Conservation (phyloP, 2,888 invertebrate genomes). For the Limnephilus marmoratus region DNA sequence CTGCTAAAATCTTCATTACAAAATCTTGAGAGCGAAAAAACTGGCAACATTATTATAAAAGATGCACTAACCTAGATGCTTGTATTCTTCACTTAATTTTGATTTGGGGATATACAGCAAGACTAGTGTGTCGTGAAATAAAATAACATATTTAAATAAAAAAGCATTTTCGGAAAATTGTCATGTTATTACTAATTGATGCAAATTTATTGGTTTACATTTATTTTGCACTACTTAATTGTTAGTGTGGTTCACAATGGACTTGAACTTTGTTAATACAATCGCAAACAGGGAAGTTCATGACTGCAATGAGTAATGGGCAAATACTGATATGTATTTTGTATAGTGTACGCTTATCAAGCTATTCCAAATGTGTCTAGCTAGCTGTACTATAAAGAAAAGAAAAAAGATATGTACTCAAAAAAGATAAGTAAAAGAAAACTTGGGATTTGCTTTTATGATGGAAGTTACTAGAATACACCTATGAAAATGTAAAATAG, state of each 20-base stretch:
- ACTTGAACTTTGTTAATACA: neutral
- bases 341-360: neutral
- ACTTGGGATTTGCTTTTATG: neutral
- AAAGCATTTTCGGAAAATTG: neutral
- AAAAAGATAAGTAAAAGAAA: neutral
- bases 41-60: neutral
- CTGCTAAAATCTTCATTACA: neutral
- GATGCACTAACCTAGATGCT: neutral
- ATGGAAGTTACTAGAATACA: neutral
- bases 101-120: neutral
- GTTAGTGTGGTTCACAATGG: neutral
- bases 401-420: neutral
- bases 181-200: neutral
- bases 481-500: neutral
- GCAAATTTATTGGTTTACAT: too few species aligned
- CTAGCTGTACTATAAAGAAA: neutral
- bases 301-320: neutral
- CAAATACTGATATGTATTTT: neutral
- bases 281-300: neutral
- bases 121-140: neutral
- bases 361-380: too few species aligned
- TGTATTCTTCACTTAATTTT: neutral
- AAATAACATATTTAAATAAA: neutral
- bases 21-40: neutral
- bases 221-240: neutral